These are phyloP conservation scores for Pogonocherus hispidulus DNA, from an alignment of 2,888 invertebrate genomes.

Conservation along the genomic window DNA sequence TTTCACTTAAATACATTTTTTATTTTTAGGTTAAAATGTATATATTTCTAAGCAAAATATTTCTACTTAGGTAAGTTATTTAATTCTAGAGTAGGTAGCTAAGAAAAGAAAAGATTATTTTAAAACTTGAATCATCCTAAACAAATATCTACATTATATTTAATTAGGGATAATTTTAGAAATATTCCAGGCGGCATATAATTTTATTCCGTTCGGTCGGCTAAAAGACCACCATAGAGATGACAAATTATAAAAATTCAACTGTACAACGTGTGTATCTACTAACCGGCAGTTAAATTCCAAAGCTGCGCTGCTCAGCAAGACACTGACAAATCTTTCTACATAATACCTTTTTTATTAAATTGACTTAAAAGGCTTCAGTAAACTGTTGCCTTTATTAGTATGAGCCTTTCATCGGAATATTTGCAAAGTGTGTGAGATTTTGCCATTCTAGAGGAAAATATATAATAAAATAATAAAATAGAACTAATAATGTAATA, in stretches of 20 bases:
- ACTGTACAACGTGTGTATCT: constrained; percentile 64
- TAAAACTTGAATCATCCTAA: too few species aligned
- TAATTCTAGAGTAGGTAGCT: too few species aligned
- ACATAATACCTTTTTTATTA: constrained; percentile 62
- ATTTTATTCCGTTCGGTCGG: neutral
- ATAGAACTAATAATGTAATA: too few species aligned
- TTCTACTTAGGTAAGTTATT: too few species aligned
- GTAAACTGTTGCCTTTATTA: constrained; percentile 49
- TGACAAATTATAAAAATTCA: constrained; percentile 67
- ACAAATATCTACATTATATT: too few species aligned
- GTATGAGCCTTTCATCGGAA: constrained; percentile 44
- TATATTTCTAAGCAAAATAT: too few species aligned
- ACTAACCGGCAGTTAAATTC: constrained; percentile 64
- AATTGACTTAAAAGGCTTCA: constrained; percentile 55
- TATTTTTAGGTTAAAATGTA: too few species aligned
- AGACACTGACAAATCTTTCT: constrained; percentile 63
- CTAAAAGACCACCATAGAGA: constrained; percentile 66
- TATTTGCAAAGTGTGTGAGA: neutral
- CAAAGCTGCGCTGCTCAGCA: constrained; percentile 56
- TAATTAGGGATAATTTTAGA: neutral
- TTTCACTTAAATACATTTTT: too few species aligned
- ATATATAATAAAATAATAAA: too few species aligned
- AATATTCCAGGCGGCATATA: neutral
- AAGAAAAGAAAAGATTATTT: too few species aligned
- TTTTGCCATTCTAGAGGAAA: too few species aligned